Conservation (phyloP, 2,888 invertebrate genomes). For the Leptopilina drosophilae region DNA sequence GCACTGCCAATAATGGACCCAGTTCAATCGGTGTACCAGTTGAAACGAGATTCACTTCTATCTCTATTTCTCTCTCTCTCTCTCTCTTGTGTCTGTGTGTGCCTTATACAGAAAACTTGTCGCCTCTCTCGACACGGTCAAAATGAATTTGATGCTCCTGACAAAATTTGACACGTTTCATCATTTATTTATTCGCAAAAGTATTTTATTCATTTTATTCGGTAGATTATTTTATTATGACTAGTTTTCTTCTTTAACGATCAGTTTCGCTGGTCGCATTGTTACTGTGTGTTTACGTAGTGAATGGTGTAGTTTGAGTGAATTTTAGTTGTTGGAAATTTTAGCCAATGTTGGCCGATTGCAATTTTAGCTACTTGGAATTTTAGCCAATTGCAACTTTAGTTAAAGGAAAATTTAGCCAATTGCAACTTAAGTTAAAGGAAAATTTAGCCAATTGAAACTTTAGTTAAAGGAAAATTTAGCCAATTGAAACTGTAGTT, state of each 20-base stretch:
- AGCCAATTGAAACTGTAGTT: no score
- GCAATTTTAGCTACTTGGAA: no score
- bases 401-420: no score
- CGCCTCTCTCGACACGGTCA: constrained; percentile 1
- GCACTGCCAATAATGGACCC: constrained; percentile 54
- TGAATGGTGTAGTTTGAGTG: no score
- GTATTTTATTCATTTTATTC: background rate
- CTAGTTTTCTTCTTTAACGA: background rate
- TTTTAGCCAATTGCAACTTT: no score
- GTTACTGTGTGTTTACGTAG: no score
- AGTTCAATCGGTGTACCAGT: constrained; percentile 34
- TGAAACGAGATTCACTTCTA: constrained; percentile 37
- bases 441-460: no score
- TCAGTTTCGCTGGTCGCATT: no score
- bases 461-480: no score
- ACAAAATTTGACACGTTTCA: constrained; percentile 5
- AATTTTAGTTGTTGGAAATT: no score
- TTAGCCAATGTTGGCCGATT: no score
- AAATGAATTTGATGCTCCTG: constrained; percentile 4
- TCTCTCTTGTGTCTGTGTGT: background rate
- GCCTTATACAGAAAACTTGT: background rate
- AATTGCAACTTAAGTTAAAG: no score
- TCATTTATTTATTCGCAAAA: background rate
- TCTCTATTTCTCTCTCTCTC: background rate
- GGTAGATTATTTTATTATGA: background rate